These are phyloP conservation scores for Drosophila lacicola DNA, from an alignment of 2,888 invertebrate species.

Conservation along the genomic window DNA sequence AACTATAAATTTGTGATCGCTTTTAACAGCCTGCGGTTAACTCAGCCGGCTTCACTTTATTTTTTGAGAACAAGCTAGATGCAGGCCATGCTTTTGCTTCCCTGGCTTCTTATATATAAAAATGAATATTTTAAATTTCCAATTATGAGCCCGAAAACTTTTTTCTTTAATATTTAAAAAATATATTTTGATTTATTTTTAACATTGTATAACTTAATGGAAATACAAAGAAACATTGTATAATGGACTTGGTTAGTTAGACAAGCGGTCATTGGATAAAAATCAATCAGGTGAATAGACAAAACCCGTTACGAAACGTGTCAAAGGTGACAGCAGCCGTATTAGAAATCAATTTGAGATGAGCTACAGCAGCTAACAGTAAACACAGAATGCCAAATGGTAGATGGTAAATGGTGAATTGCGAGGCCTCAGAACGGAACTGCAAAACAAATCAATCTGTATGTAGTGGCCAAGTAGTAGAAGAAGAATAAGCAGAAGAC, in stretches of 20 bases:
- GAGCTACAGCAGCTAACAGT: constrained; percentile 67
- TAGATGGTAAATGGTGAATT: constrained; percentile 35
- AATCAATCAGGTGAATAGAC: constrained; percentile 52
- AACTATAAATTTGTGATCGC: no score
- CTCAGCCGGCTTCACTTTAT: no score
- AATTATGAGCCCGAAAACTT: no score
- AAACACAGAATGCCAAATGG: constrained; percentile 48
- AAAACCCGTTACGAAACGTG: constrained; percentile 68
- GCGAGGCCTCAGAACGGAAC: constrained; percentile 56
- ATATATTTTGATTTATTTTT: not conserved
- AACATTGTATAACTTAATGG: not conserved
- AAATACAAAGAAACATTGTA: not conserved
- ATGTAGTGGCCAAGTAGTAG: constrained; percentile 22
- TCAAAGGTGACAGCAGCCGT: constrained; percentile 75
- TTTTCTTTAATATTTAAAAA: not conserved
- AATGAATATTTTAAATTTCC: no score
- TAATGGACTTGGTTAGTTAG: constrained; percentile 7
- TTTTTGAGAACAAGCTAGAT: no score
- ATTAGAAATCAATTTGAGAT: constrained; percentile 73
- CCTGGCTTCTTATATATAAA: no score
- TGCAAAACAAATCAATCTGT: constrained; percentile 74
- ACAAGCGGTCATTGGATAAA: constrained; percentile 18
- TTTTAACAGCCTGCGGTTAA: no score
- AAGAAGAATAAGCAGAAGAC: constrained; percentile 2
- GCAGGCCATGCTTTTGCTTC: no score